Evolutionary conservation across 2,113 vertebrate species (phyloP).

Genomic region (Ia io): DNA sequence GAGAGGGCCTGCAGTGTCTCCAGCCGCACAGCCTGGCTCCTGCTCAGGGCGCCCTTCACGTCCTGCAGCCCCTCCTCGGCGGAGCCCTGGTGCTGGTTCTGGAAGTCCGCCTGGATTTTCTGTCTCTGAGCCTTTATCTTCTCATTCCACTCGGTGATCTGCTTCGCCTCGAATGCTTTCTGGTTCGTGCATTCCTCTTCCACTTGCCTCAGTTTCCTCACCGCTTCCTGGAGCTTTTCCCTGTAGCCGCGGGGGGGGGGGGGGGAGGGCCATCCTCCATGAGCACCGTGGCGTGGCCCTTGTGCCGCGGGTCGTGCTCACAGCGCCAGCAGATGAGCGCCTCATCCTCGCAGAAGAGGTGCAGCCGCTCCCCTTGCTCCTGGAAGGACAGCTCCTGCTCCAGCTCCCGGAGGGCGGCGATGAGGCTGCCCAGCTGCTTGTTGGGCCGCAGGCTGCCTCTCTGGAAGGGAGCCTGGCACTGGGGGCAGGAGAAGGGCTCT

Average conservation of each 20-base stretch:
- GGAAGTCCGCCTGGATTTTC: slow-evolving; percentile 50
- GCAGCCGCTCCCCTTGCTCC: slow-evolving; percentile 2
- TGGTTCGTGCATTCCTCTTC: not conserved
- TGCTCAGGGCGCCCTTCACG: slow-evolving; percentile 16
- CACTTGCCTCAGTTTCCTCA: not conserved
- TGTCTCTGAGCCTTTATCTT: not conserved
- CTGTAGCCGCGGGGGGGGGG: too few relatives aligned
- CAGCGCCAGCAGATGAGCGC: slow-evolving; percentile 68
- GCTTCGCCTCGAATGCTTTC: accelerated
- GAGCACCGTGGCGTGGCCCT: not conserved
- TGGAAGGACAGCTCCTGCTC: not conserved
- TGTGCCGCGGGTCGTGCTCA: not conserved
- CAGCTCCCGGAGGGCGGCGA: slow-evolving; percentile 57
- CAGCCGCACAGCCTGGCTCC: not conserved
- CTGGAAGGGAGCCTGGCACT: slow-evolving; percentile 76
- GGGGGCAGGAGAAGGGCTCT: slow-evolving; percentile 63
- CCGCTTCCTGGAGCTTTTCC: slow-evolving; percentile 40
- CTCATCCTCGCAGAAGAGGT: slow-evolving; percentile 58
- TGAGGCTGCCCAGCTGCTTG: slow-evolving; percentile 62
- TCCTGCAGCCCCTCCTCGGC: slow-evolving; percentile 44
- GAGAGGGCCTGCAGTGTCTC: not conserved
- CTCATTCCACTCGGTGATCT: slow-evolving; percentile 45
- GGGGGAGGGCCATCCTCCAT: not conserved
- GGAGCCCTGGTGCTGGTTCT: slow-evolving; percentile 11
- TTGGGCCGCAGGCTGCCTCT: slow-evolving; percentile 42